Conservation (phyloP, 2,797 vertebrate genomes). For the Pagetopsis macropterus region DNA sequence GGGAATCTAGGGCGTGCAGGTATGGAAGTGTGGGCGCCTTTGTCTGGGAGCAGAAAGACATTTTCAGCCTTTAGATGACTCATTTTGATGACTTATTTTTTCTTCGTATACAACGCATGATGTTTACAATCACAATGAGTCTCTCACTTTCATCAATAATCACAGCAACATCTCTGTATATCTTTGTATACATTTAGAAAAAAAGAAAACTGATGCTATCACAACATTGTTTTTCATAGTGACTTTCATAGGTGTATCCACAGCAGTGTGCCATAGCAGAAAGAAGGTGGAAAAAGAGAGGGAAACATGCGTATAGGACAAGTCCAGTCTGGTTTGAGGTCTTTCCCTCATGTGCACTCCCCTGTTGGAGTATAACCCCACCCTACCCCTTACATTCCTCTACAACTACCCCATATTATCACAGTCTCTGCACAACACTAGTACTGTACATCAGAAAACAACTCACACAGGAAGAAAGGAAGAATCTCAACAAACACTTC, state of each 20-base stretch:
- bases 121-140: constrained; percentile 14
- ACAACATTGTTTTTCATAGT: background rate
- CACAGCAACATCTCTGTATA: background rate
- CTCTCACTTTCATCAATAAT: background rate
- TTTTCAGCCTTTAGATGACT: constrained; percentile 34
- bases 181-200: background rate
- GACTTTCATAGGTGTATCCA: background rate
- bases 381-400: constrained; percentile 67
- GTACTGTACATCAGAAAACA: constrained; percentile 20
- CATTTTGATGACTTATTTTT: constrained; percentile 17
- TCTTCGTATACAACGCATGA: background rate
- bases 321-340: constrained; percentile 69
- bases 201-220: background rate
- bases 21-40: constrained; percentile 17
- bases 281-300: constrained; percentile 37
- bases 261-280: background rate
- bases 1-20: background rate
- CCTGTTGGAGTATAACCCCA: constrained; percentile 29
- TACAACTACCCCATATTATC: constrained; percentile 65
- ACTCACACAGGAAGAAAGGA: background rate
- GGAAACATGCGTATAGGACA: constrained; percentile 42
- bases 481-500: constrained; percentile 2
- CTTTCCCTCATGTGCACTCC: constrained; percentile 13
- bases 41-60: background rate
- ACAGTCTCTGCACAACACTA: background rate